Percentiles rank a stretch among this genome's conserved stretches.
phyloP scores from a whole-genome alignment of 1,140 invertebrate genomes.

The Philopotamus ludificatus region DNA sequence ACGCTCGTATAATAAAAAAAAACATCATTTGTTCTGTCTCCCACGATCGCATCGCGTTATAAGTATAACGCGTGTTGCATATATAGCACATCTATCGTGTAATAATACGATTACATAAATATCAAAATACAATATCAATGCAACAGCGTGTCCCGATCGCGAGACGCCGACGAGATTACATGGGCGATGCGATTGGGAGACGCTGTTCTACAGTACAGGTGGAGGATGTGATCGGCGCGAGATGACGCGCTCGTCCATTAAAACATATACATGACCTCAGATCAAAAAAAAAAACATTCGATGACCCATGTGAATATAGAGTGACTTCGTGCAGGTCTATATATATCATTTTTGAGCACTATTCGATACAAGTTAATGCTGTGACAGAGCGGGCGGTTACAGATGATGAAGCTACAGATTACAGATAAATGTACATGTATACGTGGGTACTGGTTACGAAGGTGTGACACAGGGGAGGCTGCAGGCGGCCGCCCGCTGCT shows the following conservation, averaged over 20 bases:
- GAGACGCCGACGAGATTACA: no score
- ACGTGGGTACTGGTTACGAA: slow-evolving; percentile 28
- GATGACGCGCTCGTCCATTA: neutral
- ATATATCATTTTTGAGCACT: slow-evolving; percentile 30
- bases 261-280: neutral
- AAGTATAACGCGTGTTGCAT: no score
- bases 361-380: slow-evolving; percentile 29
- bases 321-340: slow-evolving; percentile 22
- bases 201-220: neutral
- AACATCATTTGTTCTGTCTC: no score
- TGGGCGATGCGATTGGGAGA: neutral
- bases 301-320: slow-evolving; percentile 5
- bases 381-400: slow-evolving; percentile 27
- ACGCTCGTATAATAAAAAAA: no score
- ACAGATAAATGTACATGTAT: slow-evolving; percentile 23
- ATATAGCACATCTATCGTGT: slow-evolving; percentile 15
- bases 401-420: slow-evolving; percentile 31
- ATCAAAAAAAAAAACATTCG: no score
- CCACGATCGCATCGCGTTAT: no score
- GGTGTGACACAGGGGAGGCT: slow-evolving; percentile 22
- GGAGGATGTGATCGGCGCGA: neutral
- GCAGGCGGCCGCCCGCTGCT: slow-evolving; percentile 27
- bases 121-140: neutral
- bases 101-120: neutral
- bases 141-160: neutral